Percentiles rank a stretch among this genome's conserved stretches.
phyloP scores from a whole-genome alignment of 2,797 vertebrate species.

The Echeneis naucrates region DNA sequence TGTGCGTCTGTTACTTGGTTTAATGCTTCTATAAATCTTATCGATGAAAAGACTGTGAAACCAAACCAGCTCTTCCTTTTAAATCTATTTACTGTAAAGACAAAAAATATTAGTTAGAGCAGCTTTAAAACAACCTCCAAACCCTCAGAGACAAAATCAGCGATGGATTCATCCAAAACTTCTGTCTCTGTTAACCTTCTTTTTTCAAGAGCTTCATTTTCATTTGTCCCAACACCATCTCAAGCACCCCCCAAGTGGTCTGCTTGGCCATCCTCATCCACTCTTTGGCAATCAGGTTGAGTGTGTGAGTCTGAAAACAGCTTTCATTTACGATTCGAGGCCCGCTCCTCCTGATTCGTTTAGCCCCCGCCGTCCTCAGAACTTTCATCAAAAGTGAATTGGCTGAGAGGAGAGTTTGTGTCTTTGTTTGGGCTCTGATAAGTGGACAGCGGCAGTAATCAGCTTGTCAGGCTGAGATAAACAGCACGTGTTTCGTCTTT shows the following conservation, averaged over 20 bases:
- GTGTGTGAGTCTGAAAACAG: conserved; percentile 43
- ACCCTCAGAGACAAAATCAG: neutral
- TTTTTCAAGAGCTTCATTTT: conserved; percentile 61
- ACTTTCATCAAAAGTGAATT: conserved; percentile 51
- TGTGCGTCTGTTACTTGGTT: too few relatives aligned
- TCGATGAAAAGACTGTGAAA: too few relatives aligned
- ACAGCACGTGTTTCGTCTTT: conserved; percentile 7
- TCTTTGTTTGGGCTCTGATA: neutral
- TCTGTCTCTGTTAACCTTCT: conserved; percentile 63
- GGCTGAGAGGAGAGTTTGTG: neutral
- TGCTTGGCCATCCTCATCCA: conserved; percentile 42
- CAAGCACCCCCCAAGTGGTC: conserved; percentile 58
- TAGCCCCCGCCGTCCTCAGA: conserved; percentile 50
- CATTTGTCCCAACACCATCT: conserved; percentile 59
- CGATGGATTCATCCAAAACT: neutral
- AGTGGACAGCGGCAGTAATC: neutral
- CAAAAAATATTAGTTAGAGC: neutral
- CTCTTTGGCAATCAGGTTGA: conserved; percentile 69
- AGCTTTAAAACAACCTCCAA: neutral
- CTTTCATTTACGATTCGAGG: conserved; percentile 44
- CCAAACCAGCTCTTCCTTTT: neutral
- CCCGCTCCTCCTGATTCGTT: conserved; percentile 69
- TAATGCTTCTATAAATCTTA: too few relatives aligned
- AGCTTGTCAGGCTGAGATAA: conserved; percentile 30
- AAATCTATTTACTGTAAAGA: too few relatives aligned